A percentile compares a stretch with the other conserved stretches of the same genome.
Evolutionary conservation across 1,140 invertebrate species (phyloP).

Genomic region (Scaptomyza hsui): DNA sequence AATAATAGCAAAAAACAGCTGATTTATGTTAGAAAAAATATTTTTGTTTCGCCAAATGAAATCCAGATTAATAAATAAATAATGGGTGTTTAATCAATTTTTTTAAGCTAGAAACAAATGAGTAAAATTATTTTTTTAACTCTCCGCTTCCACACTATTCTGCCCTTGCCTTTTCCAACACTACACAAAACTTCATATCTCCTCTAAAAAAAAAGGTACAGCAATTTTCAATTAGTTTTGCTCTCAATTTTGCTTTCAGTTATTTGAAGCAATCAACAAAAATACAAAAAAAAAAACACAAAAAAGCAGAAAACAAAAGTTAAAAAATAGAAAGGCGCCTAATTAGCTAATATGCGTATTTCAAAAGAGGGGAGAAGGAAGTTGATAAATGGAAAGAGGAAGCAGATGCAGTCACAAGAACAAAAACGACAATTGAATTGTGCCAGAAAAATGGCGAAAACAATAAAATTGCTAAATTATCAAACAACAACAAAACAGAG

Average conservation of each 20-base stretch:
- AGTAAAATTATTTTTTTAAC: no score
- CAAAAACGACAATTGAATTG: conserved; percentile 47
- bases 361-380: not conserved
- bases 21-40: conserved; percentile 4
- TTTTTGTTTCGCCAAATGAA: not conserved
- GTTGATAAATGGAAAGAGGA: not conserved
- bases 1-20: conserved; percentile 15
- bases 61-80: no score
- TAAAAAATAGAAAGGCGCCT: conserved; percentile 52
- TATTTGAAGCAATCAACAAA: conserved; percentile 52
- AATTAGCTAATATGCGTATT: conserved; percentile 46
- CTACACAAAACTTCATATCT: conserved; percentile 7
- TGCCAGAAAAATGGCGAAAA: conserved; percentile 21
- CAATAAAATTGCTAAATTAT: conserved; percentile 42
- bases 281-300: no score
- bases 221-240: conserved; percentile 69
- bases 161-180: not conserved
- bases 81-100: no score
- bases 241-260: conserved; percentile 59
- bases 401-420: not conserved
- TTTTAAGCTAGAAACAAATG: no score
- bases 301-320: conserved; percentile 73
- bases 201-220: conserved; percentile 7
- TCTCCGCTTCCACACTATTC: not conserved
- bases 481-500: conserved; percentile 44